phyloP scores from a whole-genome alignment of 37 sponge, comb jelly and placozoan species.

The Cliona cf. orientalis region DNA sequence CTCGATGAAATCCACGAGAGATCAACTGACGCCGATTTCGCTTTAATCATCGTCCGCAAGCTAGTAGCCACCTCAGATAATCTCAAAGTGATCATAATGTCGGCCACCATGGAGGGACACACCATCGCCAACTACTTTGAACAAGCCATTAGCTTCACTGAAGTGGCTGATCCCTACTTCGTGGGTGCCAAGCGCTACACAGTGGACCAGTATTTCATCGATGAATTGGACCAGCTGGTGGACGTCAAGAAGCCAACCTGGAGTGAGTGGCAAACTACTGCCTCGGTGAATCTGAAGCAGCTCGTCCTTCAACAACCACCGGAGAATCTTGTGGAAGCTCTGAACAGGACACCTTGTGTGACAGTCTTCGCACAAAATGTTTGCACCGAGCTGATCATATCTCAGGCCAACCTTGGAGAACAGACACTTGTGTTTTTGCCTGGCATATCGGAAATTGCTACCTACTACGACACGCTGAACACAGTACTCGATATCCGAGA shows the following conservation, averaged over 20 bases:
- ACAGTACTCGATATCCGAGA: not conserved
- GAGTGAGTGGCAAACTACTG: slow-evolving; percentile 4
- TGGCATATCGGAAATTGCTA: slow-evolving; percentile 58
- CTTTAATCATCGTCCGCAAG: slow-evolving; percentile 61
- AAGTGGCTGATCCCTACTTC: slow-evolving; percentile 59
- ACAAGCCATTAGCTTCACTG: slow-evolving; percentile 9
- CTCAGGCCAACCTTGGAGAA: slow-evolving; percentile 47
- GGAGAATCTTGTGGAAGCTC: not conserved
- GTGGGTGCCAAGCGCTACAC: slow-evolving; percentile 62
- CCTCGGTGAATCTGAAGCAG: not conserved
- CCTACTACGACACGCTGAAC: slow-evolving; percentile 37
- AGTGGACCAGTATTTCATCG: slow-evolving; percentile 56
- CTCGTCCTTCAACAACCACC: not conserved
- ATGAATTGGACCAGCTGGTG: slow-evolving; percentile 20
- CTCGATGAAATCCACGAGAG: slow-evolving; percentile 86
- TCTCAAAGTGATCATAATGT: slow-evolving; percentile 74
- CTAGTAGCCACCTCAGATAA: slow-evolving; percentile 19
- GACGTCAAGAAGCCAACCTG: not conserved
- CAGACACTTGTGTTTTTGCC: slow-evolving; percentile 73
- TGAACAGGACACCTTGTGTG: slow-evolving; percentile 13
- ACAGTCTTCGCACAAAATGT: slow-evolving; percentile 9
- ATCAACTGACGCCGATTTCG: slow-evolving; percentile 62
- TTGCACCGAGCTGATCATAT: slow-evolving; percentile 60
- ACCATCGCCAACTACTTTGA: slow-evolving; percentile 60
- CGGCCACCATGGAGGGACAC: slow-evolving; percentile 75